A percentile compares a stretch with the other conserved stretches of the same genome.
Conservation (phyloP, 2,888 invertebrate species). For the Osedax frankpressi region DNA sequence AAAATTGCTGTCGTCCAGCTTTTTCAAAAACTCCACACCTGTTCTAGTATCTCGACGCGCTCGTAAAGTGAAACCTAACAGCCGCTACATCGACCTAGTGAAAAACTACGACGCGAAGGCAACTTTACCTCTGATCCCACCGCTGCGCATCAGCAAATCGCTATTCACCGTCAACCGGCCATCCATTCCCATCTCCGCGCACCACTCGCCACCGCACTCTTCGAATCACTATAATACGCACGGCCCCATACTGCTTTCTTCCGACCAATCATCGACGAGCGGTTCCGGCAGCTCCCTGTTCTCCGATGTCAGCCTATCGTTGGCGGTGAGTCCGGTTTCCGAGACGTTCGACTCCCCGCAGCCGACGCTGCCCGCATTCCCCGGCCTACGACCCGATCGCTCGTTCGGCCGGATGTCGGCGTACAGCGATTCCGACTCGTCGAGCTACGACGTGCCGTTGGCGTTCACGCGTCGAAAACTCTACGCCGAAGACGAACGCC, state of each 20-base stretch:
- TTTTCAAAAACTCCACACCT: not conserved
- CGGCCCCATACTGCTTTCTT: not conserved
- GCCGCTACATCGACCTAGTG: not conserved
- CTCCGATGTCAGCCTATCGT: not conserved
- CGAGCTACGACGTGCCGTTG: not conserved
- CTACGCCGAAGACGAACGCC: no score
- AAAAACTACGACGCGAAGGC: not conserved
- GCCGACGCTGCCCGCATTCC: not conserved
- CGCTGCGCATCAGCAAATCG: not conserved
- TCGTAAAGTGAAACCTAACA: not conserved
- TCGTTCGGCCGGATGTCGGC: no score
- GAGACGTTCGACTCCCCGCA: not conserved
- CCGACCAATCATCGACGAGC: not conserved
- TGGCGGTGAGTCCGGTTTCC: no score
- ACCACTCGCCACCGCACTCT: not conserved
- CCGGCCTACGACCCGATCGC: not conserved
- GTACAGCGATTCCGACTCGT: not conserved
- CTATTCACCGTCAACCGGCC: not conserved
- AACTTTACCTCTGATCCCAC: not conserved
- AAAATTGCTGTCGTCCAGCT: no score
- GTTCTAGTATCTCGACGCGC: not conserved
- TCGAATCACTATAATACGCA: no score
- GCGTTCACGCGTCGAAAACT: no score
- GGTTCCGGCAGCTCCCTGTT: not conserved
- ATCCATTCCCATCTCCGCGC: not conserved